Evolutionary conservation across 2,797 vertebrate species (phyloP), one percentile per base, ranked within the genome.

Genomic region (Crocidura indochinensis): DNA sequence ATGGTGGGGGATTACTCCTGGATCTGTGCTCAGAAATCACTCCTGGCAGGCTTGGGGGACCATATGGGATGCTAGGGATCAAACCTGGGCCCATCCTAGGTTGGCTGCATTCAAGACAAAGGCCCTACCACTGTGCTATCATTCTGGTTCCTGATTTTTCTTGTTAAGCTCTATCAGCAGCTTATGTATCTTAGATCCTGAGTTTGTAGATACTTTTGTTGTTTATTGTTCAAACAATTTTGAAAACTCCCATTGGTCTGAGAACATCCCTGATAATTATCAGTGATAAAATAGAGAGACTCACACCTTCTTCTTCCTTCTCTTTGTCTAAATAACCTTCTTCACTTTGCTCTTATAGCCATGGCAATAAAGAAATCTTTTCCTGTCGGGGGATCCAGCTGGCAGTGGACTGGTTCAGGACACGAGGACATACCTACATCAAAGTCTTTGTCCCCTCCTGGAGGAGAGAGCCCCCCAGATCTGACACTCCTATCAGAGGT

Each of bases 381-480:
- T 99, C 99, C 2, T 99, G 99, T 96, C 98, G 98, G 88, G 99
- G 99, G 62, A 98, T 99, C 91, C 98, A 98, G 96, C 98, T 99
- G 95, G 99, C 99, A 0, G 99, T 99, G 93, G 98, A 98, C 94
- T 99, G 99, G 99, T 99, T 99, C 97, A 98, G 98, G 97, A 97
- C 98, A 44, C 98, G 98, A 95, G 99, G 99, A 6, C 98, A 99
- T 94, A 98, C 97, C 1, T 98, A 99, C 97, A 99, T 99, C 97
- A 99, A 99, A 0, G 99, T 99, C 89, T 99, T 99, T 89, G 98
- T 99, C 2, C 99, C 99, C 0, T 98, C 99, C 83, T 99, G 99
- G 99, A 98, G 99, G 96, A 99, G 99, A 96, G 98, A 99, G 44
- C 98, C 98, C 64, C 96, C 98, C 1, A 97, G 98, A 53, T 98